Base-by-base conservation (phyloP, 2,113 vertebrate genomes). In the Toxotes chatareus region DNA sequence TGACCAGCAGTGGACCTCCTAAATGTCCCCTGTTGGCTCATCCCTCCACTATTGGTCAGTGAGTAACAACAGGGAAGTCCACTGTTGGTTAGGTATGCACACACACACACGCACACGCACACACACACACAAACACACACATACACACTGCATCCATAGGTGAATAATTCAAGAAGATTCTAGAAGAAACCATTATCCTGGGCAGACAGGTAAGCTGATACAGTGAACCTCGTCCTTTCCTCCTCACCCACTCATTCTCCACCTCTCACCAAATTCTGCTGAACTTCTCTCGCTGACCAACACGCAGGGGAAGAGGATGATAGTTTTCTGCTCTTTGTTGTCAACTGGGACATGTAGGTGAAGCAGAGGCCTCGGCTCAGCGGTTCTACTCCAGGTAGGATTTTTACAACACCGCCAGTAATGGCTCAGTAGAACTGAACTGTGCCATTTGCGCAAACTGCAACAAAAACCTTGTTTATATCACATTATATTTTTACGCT, bases 81-180 rank as follows among this genome's bases (percentile, higher is more conserved):
- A 64, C 61, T 42, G 61, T 42, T 42, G 7, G 49, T 7, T 21
- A 51, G 17, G 21, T 7, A 59, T 3, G 13, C 13, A 17, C 32
- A 19, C 57, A 36, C 56, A 14, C 56, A 57, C 27, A 57, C 56
- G 14, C 23, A 57, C 56, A 57, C 11, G 14, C 56, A 57, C 56
- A 57, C 56, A 57, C 23, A 56, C 55, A 57, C 55, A 57, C 55
- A 27, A 10, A 57, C 23, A 27, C 10, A 27, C 56, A 59, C 27
- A n/a, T n/a, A 27, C 19, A 12, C 36, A 34, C 59, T 56, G 36
- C 70, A 60, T 62, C 59, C 49, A 62, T 86, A 91, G 91, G 95
- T 98, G 94, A 98, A 98, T 98, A 96, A 98, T 99, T 96, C 92
- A 98, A 96, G 91, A 80, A 21, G 89, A 86, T 96, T 96, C 96